phyloP scores from a whole-genome alignment of 2,797 vertebrate species.

The Sardinella longiceps region DNA sequence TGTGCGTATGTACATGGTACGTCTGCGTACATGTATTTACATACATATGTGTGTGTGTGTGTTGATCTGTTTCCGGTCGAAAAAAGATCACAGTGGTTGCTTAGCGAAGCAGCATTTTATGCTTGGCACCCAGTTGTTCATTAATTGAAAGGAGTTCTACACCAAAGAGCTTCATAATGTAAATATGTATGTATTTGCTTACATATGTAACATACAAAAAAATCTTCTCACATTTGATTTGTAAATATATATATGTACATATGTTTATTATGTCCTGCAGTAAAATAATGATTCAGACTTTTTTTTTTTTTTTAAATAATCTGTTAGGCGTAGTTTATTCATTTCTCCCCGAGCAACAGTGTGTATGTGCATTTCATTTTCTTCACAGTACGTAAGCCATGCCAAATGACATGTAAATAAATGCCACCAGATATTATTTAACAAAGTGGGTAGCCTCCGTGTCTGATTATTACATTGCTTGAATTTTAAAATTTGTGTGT shows the following conservation, averaged over 20 bases:
- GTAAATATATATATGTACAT: slow-evolving; percentile 21
- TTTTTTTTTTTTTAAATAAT: background rate
- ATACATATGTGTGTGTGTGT: background rate
- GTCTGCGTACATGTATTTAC: background rate
- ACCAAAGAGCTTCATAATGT: slow-evolving; percentile 38
- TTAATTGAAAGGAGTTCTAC: slow-evolving; percentile 33
- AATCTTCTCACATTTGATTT: slow-evolving; percentile 10
- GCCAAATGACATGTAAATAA: slow-evolving; percentile 24
- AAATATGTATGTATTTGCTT: slow-evolving; percentile 31
- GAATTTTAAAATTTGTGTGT: background rate
- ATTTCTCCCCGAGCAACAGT: background rate
- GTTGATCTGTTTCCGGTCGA: background rate
- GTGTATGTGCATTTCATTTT: slow-evolving; percentile 9
- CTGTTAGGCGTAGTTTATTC: background rate
- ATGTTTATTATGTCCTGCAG: slow-evolving; percentile 9
- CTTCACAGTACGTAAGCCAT: slow-evolving; percentile 23
- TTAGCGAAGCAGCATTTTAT: background rate
- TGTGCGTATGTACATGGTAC: background rate
- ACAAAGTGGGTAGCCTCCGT: background rate
- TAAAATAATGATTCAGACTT: background rate
- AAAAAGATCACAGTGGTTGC: slow-evolving; percentile 9
- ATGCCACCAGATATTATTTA: slow-evolving; percentile 19
- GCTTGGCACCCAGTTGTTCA: slow-evolving; percentile 21
- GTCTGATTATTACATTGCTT: background rate
- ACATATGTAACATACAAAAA: slow-evolving; percentile 22